These are phyloP conservation scores for Emydura subglobosa DNA, from an alignment of 2,113 vertebrate genomes.

Conservation along the genomic window DNA sequence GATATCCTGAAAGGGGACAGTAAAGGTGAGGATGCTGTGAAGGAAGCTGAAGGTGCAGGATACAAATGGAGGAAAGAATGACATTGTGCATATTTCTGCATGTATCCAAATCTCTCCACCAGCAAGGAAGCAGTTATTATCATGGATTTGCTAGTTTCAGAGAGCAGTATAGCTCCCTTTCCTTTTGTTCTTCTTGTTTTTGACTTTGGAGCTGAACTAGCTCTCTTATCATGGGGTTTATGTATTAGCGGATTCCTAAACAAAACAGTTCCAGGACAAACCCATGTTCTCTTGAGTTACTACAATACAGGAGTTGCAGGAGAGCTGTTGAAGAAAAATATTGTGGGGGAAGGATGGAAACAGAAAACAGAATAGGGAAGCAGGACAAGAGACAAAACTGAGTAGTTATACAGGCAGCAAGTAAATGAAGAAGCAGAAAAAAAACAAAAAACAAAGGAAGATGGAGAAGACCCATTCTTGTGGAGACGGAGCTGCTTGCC, in stretches of 20 bases:
- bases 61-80: neutral
- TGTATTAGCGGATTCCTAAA: neutral
- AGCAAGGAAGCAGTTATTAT: neutral
- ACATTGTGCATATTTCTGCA: neutral
- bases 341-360: neutral
- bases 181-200: neutral
- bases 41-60: neutral
- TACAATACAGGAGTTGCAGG: neutral
- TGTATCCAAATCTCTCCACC: neutral
- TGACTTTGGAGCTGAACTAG: neutral
- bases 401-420: neutral
- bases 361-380: neutral
- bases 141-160: neutral
- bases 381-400: neutral
- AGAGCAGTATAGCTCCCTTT: neutral
- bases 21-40: neutral
- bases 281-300: fast-evolving
- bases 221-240: neutral
- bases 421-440: neutral
- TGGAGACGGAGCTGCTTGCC: neutral
- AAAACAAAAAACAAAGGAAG: neutral
- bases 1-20: neutral
- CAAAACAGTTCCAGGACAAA: neutral
- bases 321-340: neutral
- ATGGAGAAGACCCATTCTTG: neutral